Evolutionary conservation across 2,888 invertebrate species (phyloP), one percentile per base, ranked within the genome.

Genomic region (Agriotes lineatus): DNA sequence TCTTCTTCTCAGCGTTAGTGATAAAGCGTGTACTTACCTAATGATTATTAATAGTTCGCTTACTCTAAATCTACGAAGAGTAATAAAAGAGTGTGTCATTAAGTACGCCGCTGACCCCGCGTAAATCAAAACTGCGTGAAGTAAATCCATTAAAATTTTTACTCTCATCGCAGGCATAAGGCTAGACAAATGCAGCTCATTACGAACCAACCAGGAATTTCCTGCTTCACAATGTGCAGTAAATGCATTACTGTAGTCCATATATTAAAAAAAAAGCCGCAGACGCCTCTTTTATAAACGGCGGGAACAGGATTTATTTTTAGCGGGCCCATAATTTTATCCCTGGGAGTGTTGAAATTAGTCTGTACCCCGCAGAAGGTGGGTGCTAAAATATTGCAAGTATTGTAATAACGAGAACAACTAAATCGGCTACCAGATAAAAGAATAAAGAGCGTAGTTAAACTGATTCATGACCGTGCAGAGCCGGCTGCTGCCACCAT

Each of bases 391-490:
- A 79, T 79, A 80, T 77, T 71, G 74, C 72, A 63, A 70, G 65
- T 61, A 74, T 75, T 74, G 77, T 75, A 76, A 78, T 79, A 78
- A 79, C 80, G 78, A 80, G 77, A 75, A 73, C 77, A 73, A 77
- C 77, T 78, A 79, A 79, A 80, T 78, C 75, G 78, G 77, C 81
- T 80, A 81, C 80, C 80, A 79, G 78, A 79, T 81, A 77, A 79
- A 81, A 80, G 80, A 79, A 80, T 78, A 79, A 77, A 76, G 76
- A 77, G 76, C 77, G 77, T 77, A 77, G 81, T 81, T 81, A 79
- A 76, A 72, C 79, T 81, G 80, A 81, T 80, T 80, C 80, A 81
- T 78, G 80, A 75, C 61, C 76, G 72, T 77, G 78, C 77, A 75
- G 70, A 72, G 72, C 72, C 71, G 71, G 76, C 75, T 75, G 78